phyloP scores from a whole-genome alignment of 2,797 vertebrate species.

The Argyrosomus regius region DNA sequence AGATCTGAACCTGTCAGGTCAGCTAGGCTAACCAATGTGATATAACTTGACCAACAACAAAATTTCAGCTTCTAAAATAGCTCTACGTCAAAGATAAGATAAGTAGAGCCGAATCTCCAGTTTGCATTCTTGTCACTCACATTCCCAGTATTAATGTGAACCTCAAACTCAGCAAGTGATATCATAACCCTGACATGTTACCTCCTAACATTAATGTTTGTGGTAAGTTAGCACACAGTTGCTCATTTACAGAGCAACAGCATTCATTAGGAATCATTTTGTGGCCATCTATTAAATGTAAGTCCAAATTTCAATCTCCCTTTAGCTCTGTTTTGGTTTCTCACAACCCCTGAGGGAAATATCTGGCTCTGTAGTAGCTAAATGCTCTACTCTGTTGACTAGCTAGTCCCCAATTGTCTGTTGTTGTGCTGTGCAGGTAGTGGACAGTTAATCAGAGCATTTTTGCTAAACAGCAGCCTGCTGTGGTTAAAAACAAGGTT shows the following conservation, averaged over 20 bases:
- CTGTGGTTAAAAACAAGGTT: neutral
- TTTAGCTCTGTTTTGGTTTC: too few species aligned
- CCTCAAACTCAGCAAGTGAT: neutral
- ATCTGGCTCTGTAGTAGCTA: neutral
- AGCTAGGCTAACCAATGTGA: neutral
- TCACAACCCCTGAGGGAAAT: neutral
- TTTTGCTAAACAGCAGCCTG: neutral
- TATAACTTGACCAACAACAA: neutral
- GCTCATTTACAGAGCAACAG: too few species aligned
- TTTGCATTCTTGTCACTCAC: neutral
- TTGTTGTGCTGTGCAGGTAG: neutral
- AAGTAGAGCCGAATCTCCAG: neutral
- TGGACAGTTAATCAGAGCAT: too few species aligned
- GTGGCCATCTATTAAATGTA: too few species aligned
- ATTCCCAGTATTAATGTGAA: neutral
- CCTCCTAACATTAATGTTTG: too few species aligned
- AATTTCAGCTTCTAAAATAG: neutral
- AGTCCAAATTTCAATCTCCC: too few species aligned
- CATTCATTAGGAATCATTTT: too few species aligned
- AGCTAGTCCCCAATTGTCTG: neutral
- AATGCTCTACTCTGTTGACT: neutral
- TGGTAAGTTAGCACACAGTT: too few species aligned
- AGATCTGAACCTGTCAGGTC: constrained; percentile 8
- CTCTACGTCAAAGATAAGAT: neutral
- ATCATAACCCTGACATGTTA: neutral